Percentiles rank a stretch among this genome's conserved stretches.
Evolutionary conservation across 2,797 vertebrate genomes (phyloP).

Genomic region (Neopelma chrysocephalum): DNA sequence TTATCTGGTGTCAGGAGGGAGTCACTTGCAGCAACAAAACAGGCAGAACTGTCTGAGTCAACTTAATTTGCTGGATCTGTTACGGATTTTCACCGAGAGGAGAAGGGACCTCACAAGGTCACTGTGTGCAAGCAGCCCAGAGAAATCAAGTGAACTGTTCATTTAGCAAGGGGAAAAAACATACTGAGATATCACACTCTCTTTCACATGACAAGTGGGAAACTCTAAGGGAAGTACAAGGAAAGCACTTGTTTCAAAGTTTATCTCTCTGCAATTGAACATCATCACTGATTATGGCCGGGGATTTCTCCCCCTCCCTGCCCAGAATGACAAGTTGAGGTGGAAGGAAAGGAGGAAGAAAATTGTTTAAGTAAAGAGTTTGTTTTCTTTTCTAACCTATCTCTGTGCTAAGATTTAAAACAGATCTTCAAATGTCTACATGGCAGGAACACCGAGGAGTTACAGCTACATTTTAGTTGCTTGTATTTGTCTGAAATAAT

Average conservation of each 20-base stretch:
- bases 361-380: neutral
- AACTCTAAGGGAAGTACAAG: neutral
- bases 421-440: neutral
- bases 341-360: neutral
- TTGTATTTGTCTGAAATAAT: neutral
- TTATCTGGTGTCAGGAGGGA: conserved; percentile 27
- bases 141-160: neutral
- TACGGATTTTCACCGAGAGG: neutral
- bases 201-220: neutral
- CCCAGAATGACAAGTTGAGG: neutral
- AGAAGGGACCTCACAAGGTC: neutral
- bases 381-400: neutral
- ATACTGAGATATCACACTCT: neutral
- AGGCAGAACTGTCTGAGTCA: neutral
- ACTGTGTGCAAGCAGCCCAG: neutral
- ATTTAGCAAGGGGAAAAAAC: neutral
- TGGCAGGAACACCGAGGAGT: neutral
- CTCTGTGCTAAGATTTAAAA: neutral
- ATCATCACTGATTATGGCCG: neutral
- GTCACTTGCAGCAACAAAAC: neutral
- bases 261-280: neutral
- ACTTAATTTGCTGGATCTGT: neutral
- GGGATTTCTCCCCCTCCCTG: neutral
- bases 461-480: neutral
- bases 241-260: neutral